Evolutionary conservation across 1,140 invertebrate species (phyloP), one percentile per base, ranked within the genome.

Genomic region (Magallana angulata): DNA sequence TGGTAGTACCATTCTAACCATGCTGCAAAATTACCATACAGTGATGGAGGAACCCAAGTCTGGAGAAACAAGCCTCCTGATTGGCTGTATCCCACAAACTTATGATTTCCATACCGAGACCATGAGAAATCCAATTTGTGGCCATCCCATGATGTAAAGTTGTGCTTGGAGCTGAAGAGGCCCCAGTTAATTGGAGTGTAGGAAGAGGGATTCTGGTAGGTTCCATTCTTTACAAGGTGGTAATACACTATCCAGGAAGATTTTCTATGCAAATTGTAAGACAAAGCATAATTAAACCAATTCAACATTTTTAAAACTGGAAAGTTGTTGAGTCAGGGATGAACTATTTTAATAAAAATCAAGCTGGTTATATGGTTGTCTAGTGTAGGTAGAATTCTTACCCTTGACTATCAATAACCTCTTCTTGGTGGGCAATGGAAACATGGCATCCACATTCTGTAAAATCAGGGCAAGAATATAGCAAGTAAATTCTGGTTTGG

Each of bases 401-500:
- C 88, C 88, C 88, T 60, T 83, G 56, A 58, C 71, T 64, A 48
- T 89, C 85, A 11, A 89, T 64, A 58, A 87, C 85, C 56, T 89
- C 85, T 85, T 89, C 88, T 59, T 89, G 88, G n/a, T 83, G 86
- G n/a, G 56, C 59, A 6, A 89, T 86, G 11, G 86, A 87, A 11
- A 89, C 18, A 36, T 64, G 57, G 18, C 88, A 89, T 58, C 88
- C 82, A 59, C 88, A 89, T 6, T 36, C 57, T 68, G 24, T 3
- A 48, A 76, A 76, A 24, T 11, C 24, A 84, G 36, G 36, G 5
- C 36, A 48, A 48, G 36, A 48, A 48, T 48, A 4, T 48, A 48
- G 36, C 2, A 12, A 11, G 71, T 7, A 18, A 8, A 57, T 83
- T 59, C 8, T 12, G 4, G 2, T 80, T 58, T 11, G 1, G 14